Evolutionary conservation across 2,888 invertebrate species (phyloP).

Genomic region (Ophion ventricosus): DNA sequence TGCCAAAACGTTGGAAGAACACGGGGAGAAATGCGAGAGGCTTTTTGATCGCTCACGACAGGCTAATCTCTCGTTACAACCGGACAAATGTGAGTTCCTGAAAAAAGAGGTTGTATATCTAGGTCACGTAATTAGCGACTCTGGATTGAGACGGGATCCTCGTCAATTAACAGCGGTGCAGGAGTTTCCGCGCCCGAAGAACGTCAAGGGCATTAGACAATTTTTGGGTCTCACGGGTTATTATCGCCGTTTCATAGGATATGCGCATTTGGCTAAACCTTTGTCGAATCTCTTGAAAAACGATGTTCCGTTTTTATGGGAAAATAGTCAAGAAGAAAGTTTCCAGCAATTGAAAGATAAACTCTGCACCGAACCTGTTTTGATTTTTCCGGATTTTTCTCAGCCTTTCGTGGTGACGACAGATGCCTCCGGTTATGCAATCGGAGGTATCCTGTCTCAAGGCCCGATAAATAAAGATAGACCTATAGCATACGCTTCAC

Average conservation of each 20-base stretch:
- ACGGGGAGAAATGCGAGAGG: slow-evolving; percentile 37
- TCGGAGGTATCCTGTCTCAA: slow-evolving; percentile 56
- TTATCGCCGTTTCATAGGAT: slow-evolving; percentile 62
- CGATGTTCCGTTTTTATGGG: slow-evolving; percentile 51
- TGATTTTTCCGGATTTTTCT: slow-evolving; percentile 48
- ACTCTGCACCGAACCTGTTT: slow-evolving; percentile 45
- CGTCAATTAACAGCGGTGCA: slow-evolving; percentile 52
- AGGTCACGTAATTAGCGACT: slow-evolving; percentile 52
- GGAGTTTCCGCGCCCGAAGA: slow-evolving; percentile 48
- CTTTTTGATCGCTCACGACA: slow-evolving; percentile 49
- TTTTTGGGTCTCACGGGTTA: slow-evolving; percentile 56
- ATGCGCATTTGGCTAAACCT: slow-evolving; percentile 49
- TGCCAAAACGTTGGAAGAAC: slow-evolving; percentile 43
- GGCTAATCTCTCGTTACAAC: slow-evolving; percentile 38
- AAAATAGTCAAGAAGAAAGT: slow-evolving; percentile 31
- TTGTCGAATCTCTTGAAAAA: slow-evolving; percentile 51
- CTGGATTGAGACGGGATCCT: slow-evolving; percentile 58
- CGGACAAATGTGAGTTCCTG: slow-evolving; percentile 61
- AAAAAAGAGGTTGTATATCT: slow-evolving; percentile 55
- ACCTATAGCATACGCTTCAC: slow-evolving; percentile 41
- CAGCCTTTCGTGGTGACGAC: slow-evolving; percentile 54
- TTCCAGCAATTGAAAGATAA: slow-evolving; percentile 58
- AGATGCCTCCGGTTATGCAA: slow-evolving; percentile 50
- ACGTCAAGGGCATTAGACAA: slow-evolving; percentile 51
- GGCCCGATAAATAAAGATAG: slow-evolving; percentile 18